Conservation (phyloP, 2,888 invertebrate genomes). For the Dolichomitus sp. region DNA sequence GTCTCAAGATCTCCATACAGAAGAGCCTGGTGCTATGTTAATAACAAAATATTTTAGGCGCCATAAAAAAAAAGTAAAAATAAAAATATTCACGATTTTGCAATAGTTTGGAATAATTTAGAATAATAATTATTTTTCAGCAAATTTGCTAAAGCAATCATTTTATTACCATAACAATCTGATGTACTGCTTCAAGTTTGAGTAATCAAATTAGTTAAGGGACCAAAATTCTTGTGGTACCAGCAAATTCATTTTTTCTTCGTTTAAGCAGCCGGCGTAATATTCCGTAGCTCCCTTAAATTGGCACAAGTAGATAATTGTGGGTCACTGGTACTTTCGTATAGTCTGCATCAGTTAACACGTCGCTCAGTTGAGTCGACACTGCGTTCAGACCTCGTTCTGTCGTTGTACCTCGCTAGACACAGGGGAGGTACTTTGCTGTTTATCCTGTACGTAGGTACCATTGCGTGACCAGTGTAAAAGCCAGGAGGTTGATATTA, state of each 20-base stretch:
- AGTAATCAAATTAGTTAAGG: too few relatives aligned
- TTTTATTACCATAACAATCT: too few relatives aligned
- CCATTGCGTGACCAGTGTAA: conserved; percentile 31
- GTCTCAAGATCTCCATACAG: conserved; percentile 11
- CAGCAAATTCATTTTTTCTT: too few relatives aligned
- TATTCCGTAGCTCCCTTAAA: conserved; percentile 3
- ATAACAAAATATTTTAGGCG: too few relatives aligned
- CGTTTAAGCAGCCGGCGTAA: background rate
- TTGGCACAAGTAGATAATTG: background rate
- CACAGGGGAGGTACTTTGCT: background rate
- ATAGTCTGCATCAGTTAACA: conserved; percentile 46
- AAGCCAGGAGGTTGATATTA: conserved; percentile 28
- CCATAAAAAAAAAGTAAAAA: too few relatives aligned
- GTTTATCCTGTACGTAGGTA: conserved; percentile 17
- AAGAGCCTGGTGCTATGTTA: too few relatives aligned
- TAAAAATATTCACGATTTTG: too few relatives aligned
- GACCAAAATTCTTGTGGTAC: too few relatives aligned
- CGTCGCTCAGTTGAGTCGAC: conserved; percentile 10
- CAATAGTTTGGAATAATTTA: too few relatives aligned
- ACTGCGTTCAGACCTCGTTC: conserved; percentile 6
- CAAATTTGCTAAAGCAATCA: too few relatives aligned
- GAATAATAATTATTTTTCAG: too few relatives aligned
- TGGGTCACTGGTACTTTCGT: conserved; percentile 14
- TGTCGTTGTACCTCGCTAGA: conserved; percentile 12
- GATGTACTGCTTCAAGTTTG: too few relatives aligned